These are phyloP conservation scores for Cordylochernes scorpioides DNA, from an alignment of 2,888 invertebrate species.

Conservation along the genomic window DNA sequence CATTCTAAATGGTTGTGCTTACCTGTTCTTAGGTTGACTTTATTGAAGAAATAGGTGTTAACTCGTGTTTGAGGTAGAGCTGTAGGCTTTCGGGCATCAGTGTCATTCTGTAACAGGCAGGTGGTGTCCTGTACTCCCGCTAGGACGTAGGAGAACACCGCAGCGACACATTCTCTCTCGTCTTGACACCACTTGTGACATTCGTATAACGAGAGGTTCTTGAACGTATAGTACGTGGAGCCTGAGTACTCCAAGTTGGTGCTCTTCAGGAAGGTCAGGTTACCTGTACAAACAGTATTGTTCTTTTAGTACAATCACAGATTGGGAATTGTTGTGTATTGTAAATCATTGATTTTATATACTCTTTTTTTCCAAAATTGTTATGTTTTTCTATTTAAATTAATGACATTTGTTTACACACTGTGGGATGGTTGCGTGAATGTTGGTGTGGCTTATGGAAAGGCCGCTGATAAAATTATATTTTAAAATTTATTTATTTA, in stretches of 20 bases:
- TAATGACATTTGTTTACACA: too few relatives aligned
- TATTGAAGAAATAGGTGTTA: conserved; percentile 84
- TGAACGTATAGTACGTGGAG: conserved; percentile 66
- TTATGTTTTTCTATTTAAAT: too few relatives aligned
- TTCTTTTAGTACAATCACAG: too few relatives aligned
- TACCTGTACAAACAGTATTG: too few relatives aligned
- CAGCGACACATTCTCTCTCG: conserved; percentile 68
- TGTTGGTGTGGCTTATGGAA: too few relatives aligned
- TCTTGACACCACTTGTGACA: conserved; percentile 86
- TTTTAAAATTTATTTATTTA: too few relatives aligned
- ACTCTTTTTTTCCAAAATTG: too few relatives aligned
- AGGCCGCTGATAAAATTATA: too few relatives aligned
- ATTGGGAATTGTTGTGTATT: too few relatives aligned
- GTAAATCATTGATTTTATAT: too few relatives aligned
- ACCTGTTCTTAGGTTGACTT: conserved; percentile 55
- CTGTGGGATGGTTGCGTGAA: too few relatives aligned
- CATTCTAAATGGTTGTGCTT: conserved; percentile 13
- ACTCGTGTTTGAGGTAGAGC: conserved; percentile 52
- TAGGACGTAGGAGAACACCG: conserved; percentile 70
- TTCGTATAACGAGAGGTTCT: conserved; percentile 73
- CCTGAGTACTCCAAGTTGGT: conserved; percentile 74
- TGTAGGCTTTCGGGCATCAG: conserved; percentile 61
- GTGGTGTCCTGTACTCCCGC: conserved; percentile 72
- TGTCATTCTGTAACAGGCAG: conserved; percentile 71
- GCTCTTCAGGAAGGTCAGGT: conserved; percentile 78